phyloP scores from a whole-genome alignment of 2,797 vertebrate species.

The Mormyrops boulengeri region DNA sequence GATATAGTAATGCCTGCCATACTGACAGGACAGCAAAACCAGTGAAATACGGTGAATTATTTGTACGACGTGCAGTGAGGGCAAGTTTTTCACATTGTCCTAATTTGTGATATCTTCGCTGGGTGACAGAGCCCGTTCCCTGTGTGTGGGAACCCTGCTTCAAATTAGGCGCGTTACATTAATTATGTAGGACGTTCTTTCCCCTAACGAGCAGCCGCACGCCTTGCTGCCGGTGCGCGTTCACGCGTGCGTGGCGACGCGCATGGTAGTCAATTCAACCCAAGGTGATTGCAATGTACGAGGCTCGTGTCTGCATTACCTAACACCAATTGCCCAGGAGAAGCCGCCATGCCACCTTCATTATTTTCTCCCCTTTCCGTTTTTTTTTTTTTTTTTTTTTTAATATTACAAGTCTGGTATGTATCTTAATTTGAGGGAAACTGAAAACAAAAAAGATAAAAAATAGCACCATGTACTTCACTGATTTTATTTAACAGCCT shows the following conservation, averaged over 20 bases:
- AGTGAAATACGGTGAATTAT: not conserved
- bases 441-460: not conserved
- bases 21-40: not conserved
- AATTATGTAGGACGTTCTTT: constrained; percentile 6
- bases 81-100: not conserved
- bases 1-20: not conserved
- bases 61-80: not conserved
- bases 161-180: not conserved
- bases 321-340: not conserved
- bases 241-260: not conserved
- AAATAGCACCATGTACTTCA: not conserved
- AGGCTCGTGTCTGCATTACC: not conserved
- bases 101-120: not conserved
- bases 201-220: not conserved
- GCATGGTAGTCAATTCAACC: not conserved
- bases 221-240: not conserved
- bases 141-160: not conserved
- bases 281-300: not conserved
- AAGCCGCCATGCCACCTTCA: not conserved
- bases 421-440: not conserved
- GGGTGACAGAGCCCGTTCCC: not conserved
- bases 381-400: not conserved
- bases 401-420: not conserved
- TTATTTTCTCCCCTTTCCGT: not conserved
- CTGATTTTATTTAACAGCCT: not conserved